Base-by-base conservation (phyloP, 2,797 vertebrate genomes). In the Botia almorhae region DNA sequence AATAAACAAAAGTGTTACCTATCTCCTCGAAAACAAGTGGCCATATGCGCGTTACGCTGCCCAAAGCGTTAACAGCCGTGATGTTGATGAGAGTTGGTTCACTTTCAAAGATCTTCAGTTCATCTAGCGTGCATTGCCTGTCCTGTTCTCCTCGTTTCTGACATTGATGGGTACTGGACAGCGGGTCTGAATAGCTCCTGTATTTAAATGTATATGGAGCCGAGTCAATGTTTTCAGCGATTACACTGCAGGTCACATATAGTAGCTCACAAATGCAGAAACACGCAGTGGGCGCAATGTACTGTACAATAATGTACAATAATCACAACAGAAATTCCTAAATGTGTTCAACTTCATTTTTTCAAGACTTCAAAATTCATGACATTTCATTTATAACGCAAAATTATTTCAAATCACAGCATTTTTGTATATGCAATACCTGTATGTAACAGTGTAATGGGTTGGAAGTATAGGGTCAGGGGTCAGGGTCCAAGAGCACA, bases 1-100 rank as follows among this genome's bases (percentile, higher is more conserved):
- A 58, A 21, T 58, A 2, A 56, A 7, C 7, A 26, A 14, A 26
- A 56, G 51, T 76, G 86, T 92, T 79, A 95, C 94, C 91, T 6
- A 94, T 91, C 0, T 94, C 90, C 84, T 94, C 94, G 80, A 94
- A 0, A 87, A 92, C 87, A 71, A 93, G 90, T 21, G 83, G 86
- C 26, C 87, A 82, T 0, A 93, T 69, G 14, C 83, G 56, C 63
- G 90, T 89, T 76, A 89, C 85, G 81, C 87, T 92, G 2, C 89
- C 90, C 0, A 43, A 51, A 5, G 90, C 69, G 51, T 87, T 84
- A 63, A 93, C 80, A 0, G 91, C 92, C 2, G 94, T 94, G 85
- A 95, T 56, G n/a, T 94, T 94, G 79, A 95, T 43, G 71, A 93
- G 83, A 85, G 93, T 91, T 0, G 69, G 61, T 3, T 78, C 60